Percentiles rank a stretch among this genome's conserved stretches.
Evolutionary conservation across 2,113 vertebrate genomes (phyloP).

Genomic region (Octodon degus): DNA sequence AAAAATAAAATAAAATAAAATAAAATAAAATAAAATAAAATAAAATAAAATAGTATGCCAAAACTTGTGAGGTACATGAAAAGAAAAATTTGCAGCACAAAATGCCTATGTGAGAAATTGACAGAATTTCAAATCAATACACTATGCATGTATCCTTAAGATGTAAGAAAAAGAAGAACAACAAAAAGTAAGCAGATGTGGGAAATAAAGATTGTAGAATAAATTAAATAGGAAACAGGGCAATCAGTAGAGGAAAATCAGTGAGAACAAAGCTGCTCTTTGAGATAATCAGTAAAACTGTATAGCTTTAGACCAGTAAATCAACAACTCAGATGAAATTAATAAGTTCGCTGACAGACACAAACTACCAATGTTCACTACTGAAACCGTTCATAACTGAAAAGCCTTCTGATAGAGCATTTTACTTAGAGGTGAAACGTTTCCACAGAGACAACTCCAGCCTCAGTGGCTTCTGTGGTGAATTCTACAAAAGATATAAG

Average conservation of each 20-base stretch:
- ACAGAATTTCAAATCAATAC: not conserved
- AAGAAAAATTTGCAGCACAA: not conserved
- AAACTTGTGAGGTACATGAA: not conserved
- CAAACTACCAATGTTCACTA: not conserved
- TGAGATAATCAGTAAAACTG: not conserved
- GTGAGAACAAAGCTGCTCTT: conserved; percentile 11
- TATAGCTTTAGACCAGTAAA: conserved; percentile 17
- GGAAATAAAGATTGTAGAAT: conserved; percentile 39
- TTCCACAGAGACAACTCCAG: not conserved
- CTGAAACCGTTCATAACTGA: not conserved
- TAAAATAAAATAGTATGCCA: not conserved
- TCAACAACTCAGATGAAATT: not conserved
- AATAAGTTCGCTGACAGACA: conserved; percentile 1
- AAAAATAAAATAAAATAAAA: no score
- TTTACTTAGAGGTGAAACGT: not conserved
- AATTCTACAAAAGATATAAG: not conserved
- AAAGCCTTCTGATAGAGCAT: not conserved
- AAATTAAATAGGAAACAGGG: conserved; percentile 39
- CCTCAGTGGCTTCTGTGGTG: not conserved
- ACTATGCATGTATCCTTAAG: not conserved
- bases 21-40: not conserved
- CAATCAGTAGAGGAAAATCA: conserved; percentile 45
- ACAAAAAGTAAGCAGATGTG: not conserved
- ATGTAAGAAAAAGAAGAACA: not conserved
- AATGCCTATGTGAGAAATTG: not conserved